Base-by-base conservation (phyloP, 2,113 vertebrate genomes). In the Ochotona princeps region DNA sequence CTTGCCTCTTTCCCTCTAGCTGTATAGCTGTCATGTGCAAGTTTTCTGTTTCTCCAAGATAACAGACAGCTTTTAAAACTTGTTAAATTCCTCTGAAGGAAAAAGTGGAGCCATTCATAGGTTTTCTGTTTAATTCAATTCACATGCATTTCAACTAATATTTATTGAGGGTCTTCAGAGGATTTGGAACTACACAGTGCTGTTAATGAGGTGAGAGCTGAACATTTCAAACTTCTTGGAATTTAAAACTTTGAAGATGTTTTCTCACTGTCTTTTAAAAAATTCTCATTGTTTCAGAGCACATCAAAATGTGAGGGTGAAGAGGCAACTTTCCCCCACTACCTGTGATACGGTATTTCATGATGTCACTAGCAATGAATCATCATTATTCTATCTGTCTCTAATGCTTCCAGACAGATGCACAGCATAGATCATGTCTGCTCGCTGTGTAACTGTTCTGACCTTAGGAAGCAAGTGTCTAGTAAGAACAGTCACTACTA, bases 241-340 rank as follows among this genome's bases (percentile, higher is more conserved):
- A 38, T 63, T 63, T 66, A 23, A 85, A 94, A 89, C 67, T 84
- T 92, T 89, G 80, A 93, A 90, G 76, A n/a, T n/a, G 26, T 65
- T 47, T 61, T 9, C 44, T 38, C 11, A 4, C 78, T 82, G 51
- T 12, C 90, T 95, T 93, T 83, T 60, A 95, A 66, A 87, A 20
- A 69, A 44, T 8, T 83, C 61, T 81, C 49, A 28, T 47, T 21
- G 23, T 49, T 23, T 89, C 72, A 87, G 49, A 80, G 69, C 21
- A 95, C 44, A 95, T 94, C 81, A 82, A 97, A 95, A 89, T 73
- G 89, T 57, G 81, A 94, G 85, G 76, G 82, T 57, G 83, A 95
- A 95, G 51, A 51, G 69, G 12, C 61, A 93, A 63, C 66, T 66
- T 35, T 92, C 38, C 61, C 15, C 61, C 15, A 12, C 83, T 92